Percentiles rank a stretch among this genome's conserved stretches.
Conservation (phyloP, 2,113 vertebrate species). For the Herpetotheres cachinnans region DNA sequence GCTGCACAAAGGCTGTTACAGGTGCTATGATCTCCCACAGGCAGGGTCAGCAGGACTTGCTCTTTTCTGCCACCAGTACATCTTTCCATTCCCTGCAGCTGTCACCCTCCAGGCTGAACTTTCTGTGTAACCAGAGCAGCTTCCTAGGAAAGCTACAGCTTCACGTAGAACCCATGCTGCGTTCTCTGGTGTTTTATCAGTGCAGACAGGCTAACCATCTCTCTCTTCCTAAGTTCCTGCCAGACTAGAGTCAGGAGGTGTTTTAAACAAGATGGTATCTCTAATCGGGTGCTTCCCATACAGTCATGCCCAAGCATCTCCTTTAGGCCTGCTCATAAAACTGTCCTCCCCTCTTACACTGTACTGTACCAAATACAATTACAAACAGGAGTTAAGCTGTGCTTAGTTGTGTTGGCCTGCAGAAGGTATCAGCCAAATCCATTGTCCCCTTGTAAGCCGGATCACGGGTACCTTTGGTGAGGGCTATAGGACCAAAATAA, state of each 20-base stretch:
- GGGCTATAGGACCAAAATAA: conserved; percentile 92
- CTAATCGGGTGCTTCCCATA: neutral
- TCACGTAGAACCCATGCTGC: neutral
- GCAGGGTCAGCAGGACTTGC: neutral
- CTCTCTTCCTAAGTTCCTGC: neutral
- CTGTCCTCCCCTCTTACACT: neutral
- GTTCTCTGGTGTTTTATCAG: neutral
- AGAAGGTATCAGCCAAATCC: neutral
- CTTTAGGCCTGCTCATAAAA: neutral
- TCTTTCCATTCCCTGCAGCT: neutral
- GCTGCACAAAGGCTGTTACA: neutral
- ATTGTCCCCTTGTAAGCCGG: neutral
- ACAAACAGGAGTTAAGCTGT: neutral
- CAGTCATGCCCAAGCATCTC: neutral
- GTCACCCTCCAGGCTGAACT: neutral
- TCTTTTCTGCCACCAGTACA: neutral
- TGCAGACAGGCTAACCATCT: neutral
- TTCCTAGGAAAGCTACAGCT: neutral
- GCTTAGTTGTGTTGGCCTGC: neutral
- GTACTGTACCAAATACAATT: neutral
- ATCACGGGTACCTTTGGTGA: conserved; percentile 86
- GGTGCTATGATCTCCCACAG: neutral
- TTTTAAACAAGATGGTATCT: neutral
- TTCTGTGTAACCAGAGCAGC: neutral
- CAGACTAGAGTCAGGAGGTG: neutral